These are phyloP conservation scores for Polyommatus iphigenia DNA, from an alignment of 2,888 invertebrate genomes.

Conservation along the genomic window DNA sequence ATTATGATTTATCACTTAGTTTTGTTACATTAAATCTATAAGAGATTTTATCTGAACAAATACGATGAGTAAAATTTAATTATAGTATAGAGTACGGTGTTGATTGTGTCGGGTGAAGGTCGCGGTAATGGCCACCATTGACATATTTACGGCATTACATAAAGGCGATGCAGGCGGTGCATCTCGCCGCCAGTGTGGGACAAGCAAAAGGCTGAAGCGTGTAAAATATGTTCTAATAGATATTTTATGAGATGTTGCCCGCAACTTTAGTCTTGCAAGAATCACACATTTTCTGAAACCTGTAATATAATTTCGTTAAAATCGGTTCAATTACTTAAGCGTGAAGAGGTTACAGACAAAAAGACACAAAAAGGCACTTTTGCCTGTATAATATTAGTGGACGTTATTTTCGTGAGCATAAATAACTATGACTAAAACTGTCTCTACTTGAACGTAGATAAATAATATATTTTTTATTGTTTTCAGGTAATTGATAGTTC, in stretches of 20 bases:
- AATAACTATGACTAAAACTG: too few species aligned
- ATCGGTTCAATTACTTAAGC: too few species aligned
- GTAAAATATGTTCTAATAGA: background rate
- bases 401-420: too few species aligned
- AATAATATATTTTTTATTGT: background rate
- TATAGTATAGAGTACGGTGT: background rate
- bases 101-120: constrained; percentile 31
- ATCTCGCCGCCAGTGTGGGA: constrained; percentile 6
- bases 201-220: background rate
- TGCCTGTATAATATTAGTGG: too few species aligned
- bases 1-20: too few species aligned
- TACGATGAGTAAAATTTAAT: background rate
- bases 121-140: constrained; percentile 47
- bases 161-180: constrained; percentile 47
- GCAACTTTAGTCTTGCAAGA: background rate
- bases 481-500: background rate
- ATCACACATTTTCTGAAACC: too few species aligned
- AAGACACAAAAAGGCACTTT: too few species aligned
- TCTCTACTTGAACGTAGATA: too few species aligned
- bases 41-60: background rate
- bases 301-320: too few species aligned
- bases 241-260: background rate
- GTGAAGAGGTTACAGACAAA: too few species aligned
- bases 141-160: constrained; percentile 59
- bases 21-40: too few species aligned